Evolutionary conservation across 2,113 vertebrate genomes (phyloP), one percentile per base, ranked within the genome.

Genomic region (Micromys minutus): DNA sequence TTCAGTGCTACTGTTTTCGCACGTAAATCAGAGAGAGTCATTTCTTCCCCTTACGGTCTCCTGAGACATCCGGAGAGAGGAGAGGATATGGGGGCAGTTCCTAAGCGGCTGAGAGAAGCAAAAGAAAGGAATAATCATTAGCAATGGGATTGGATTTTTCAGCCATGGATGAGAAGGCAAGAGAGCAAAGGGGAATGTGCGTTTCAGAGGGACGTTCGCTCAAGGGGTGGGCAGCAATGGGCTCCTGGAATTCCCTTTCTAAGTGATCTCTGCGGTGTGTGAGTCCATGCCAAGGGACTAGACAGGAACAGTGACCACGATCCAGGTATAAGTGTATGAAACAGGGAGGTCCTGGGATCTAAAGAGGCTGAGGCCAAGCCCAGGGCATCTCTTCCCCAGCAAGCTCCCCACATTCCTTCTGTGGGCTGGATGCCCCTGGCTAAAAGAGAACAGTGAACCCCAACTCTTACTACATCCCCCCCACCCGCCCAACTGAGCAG

Each of bases 121-220:
- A 31, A 5, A 3, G 55, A 9, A 5, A 77, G 88, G 47, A 87
- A 39, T 11, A 10, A 11, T 26, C 47, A 1, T 63, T 52, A 79
- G 55, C 55, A 29, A 7, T 3, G 47, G 47, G 21, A 10, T 65
- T 15, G 8, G 34, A 50, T 88, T 57, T 74, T 83, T 75, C 71
- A 79, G 77, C 55, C 17, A 34, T 8, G 77, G 24, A 29, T 55
- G 57, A 83, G 67, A 75, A 93, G 47, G 83, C 69, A 12, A 21
- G 7, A 29, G 15, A 61, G 22, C n/a, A 24, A 42, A n/a, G 26
- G 34, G 1, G 8, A 19, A 0, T 0, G 21, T 24, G 42, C 29
- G 31, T 47, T 89, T 65, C 22, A 1, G 42, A 31, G 75, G 5
- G 26, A 19, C 1, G 4, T 3, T 13, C 11, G 26, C 4, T 15